Base-by-base conservation (phyloP, 1,140 invertebrate species). In the Panagrolaimus sp. region DNA sequence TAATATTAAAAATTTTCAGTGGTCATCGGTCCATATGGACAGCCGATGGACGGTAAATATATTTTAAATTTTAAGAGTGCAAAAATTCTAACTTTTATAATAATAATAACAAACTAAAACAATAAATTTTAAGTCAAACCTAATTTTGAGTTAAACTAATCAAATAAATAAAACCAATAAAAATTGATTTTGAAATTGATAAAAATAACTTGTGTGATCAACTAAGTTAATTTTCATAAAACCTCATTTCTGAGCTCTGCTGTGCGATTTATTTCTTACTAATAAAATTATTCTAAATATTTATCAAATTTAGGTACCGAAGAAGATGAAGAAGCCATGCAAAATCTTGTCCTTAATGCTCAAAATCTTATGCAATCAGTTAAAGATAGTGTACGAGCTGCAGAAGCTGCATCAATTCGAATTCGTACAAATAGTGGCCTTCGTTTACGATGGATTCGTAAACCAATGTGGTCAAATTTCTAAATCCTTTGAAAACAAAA, bases 361-460 rank as follows among this genome's bases (percentile, higher is more conserved):
- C 95, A 99, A 84, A 98, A 98, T 85, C 86, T 99, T 46, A 99
- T 98, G 95, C 95, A 98, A 84, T 96, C 93, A 72, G 95, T 99
- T 0, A 97, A 98, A 82, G 96, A 98, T 85, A 98, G 95, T 0
- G 95, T 99, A 11, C 88, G 94, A 70, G 95, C 94, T 13, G 94
- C 96, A 0, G 96, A 99, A 84, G 93, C 94, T 67, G 96, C 96
- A 8, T 96, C 92, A 68, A 98, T 98, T 81, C 98, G 97, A 85
- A 98, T 98, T 63, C 88, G 95, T 47, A 96, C 95, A 0, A 91
- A 94, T 84, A 80, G 77, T 53, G 80, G 80, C 46, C 81, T 81
- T 16, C 79, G 80, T 46, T 70, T 81, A 16, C 81, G 80, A 42
- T 81, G 80, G 80, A 79, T 81, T 63, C 72, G 80, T 38, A 81